A percentile compares a stretch with the other conserved stretches of the same genome.
These are phyloP conservation scores for Pemphigus obesinymphae DNA, from an alignment of 1,140 invertebrate species.

Conservation along the genomic window DNA sequence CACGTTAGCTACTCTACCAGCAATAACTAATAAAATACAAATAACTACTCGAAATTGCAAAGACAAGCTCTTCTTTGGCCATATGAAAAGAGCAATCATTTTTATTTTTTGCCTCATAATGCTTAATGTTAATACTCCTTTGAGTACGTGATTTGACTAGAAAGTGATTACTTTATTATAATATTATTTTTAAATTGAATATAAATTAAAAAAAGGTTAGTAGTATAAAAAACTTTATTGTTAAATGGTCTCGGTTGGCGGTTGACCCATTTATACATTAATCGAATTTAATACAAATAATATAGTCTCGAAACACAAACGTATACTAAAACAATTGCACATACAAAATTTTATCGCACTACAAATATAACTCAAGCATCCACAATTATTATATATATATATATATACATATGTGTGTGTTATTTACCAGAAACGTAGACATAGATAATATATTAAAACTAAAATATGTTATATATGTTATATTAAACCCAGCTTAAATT, in stretches of 20 bases:
- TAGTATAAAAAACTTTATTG: no score
- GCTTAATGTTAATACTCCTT: slow-evolving; percentile 65
- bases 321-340: no score
- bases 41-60: slow-evolving; percentile 80
- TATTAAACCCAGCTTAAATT: no score
- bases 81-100: slow-evolving; percentile 83
- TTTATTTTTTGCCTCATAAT: slow-evolving; percentile 74
- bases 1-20: slow-evolving; percentile 84
- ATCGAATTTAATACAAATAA: no score
- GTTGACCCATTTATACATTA: background rate
- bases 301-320: no score
- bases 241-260: slow-evolving; percentile 23
- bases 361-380: no score
- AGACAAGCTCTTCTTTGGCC: slow-evolving; percentile 75
- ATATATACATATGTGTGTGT: no score
- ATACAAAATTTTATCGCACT: no score
- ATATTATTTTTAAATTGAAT: background rate
- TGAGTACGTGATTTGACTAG: slow-evolving; percentile 22
- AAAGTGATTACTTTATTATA: slow-evolving; percentile 1
- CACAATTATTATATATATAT: no score
- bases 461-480: no score
- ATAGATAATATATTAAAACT: no score
- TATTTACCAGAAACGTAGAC: no score
- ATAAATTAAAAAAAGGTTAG: slow-evolving; percentile 7
- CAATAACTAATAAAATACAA: slow-evolving; percentile 72